Percentiles rank a stretch among this genome's conserved stretches.
Evolutionary conservation across 92 coral and sea anemone species (phyloP).

Genomic region (Zoanthus sansibaricus): DNA sequence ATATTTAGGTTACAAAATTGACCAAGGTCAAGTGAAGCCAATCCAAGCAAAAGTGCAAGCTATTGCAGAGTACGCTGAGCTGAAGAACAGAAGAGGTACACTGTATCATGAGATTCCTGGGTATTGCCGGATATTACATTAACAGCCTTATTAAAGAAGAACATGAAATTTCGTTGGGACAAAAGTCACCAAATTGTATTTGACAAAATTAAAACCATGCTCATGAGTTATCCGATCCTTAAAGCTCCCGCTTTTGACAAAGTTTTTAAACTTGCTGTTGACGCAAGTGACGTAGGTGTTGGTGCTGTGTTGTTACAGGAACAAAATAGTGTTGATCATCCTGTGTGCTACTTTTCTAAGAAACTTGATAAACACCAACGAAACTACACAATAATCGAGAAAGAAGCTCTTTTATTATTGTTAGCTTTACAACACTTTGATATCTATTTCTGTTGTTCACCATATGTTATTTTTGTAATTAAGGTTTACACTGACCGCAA

Average conservation of each 20-base stretch:
- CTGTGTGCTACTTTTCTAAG: too few relatives aligned
- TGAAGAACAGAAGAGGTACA: not conserved
- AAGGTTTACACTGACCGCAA: too few relatives aligned
- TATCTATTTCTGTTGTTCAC: too few relatives aligned
- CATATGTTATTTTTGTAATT: too few relatives aligned
- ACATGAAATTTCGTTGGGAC: constrained; percentile 16
- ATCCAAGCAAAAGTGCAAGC: constrained; percentile 40
- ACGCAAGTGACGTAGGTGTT: not conserved
- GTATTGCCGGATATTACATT: not conserved
- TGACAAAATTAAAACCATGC: constrained; percentile 4
- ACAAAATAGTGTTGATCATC: too few relatives aligned
- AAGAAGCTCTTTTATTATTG: too few relatives aligned
- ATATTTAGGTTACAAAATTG: constrained; percentile 51
- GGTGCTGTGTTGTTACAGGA: too few relatives aligned
- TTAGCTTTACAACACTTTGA: too few relatives aligned
- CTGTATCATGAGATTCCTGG: not conserved
- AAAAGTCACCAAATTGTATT: not conserved
- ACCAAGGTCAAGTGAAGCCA: constrained; percentile 65
- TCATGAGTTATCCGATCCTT: constrained; percentile 8
- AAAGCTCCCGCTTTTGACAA: constrained; percentile 10
- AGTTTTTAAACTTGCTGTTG: constrained; percentile 7
- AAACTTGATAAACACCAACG: too few relatives aligned
- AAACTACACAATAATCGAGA: too few relatives aligned
- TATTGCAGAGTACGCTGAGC: not conserved
- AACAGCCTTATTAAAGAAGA: not conserved